Evolutionary conservation across 1,140 invertebrate species (phyloP).

Genomic region (Limonius californicus): DNA sequence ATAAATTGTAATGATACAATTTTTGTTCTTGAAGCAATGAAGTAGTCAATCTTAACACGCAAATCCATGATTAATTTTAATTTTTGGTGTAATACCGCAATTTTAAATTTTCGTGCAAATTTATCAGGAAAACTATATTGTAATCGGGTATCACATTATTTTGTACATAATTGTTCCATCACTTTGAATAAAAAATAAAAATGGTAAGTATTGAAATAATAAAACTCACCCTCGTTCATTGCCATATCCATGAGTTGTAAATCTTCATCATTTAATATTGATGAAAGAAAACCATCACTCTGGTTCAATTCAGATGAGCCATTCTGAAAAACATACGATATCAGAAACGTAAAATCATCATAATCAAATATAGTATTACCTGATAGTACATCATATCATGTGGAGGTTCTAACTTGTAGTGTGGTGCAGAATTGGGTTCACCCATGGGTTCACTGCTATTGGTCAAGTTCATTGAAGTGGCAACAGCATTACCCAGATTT

Average conservation of each 20-base stretch:
- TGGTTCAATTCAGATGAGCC: slow-evolving; percentile 64
- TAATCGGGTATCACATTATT: too few species aligned
- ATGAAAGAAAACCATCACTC: slow-evolving; percentile 79
- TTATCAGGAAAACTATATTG: too few species aligned
- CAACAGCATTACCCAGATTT: slow-evolving; percentile 71
- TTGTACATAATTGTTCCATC: too few species aligned
- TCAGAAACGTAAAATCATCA: not conserved
- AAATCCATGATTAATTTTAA: too few species aligned
- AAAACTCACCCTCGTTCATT: slow-evolving; percentile 75
- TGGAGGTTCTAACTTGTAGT: slow-evolving; percentile 51
- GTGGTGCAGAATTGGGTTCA: slow-evolving; percentile 45
- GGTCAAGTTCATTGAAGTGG: slow-evolving; percentile 75
- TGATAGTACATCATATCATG: slow-evolving; percentile 53
- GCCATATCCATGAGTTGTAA: slow-evolving; percentile 87
- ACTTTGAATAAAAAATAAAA: too few species aligned
- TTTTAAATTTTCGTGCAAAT: too few species aligned
- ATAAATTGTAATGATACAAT: too few species aligned
- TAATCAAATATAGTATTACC: slow-evolving; percentile 35
- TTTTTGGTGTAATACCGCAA: too few species aligned
- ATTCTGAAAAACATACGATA: slow-evolving; percentile 48
- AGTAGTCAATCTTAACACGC: too few species aligned
- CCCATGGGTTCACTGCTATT: slow-evolving; percentile 58
- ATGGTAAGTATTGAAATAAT: too few species aligned
- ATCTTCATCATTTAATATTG: slow-evolving; percentile 82
- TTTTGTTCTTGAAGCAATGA: too few species aligned